Evolutionary conservation across 2,113 vertebrate species (phyloP).

Genomic region (Brachirus orientalis): DNA sequence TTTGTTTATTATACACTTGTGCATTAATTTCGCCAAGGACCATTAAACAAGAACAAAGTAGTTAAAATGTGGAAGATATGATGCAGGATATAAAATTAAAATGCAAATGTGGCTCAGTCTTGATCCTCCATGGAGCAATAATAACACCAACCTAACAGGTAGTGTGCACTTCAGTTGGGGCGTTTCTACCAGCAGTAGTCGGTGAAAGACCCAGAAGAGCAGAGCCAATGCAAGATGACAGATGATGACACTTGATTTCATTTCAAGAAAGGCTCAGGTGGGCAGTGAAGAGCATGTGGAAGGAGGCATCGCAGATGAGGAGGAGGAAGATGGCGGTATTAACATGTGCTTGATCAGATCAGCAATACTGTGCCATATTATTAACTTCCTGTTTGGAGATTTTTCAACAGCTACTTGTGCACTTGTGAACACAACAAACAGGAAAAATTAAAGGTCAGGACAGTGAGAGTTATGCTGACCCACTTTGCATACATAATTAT

Average conservation of each 20-base stretch:
- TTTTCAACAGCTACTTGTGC: slow-evolving; percentile 56
- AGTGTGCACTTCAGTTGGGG: slow-evolving; percentile 48
- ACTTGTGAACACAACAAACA: slow-evolving; percentile 52
- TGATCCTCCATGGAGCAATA: slow-evolving; percentile 63
- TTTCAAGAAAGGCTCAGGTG: slow-evolving; percentile 63
- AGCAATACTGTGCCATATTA: slow-evolving; percentile 14
- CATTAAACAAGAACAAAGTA: slow-evolving; percentile 79
- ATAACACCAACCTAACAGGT: slow-evolving; percentile 64
- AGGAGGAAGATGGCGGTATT: slow-evolving; percentile 11
- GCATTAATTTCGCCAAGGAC: slow-evolving; percentile 76
- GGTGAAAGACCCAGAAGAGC: slow-evolving; percentile 41
- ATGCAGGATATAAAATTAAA: slow-evolving; percentile 71
- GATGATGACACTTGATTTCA: slow-evolving; percentile 71
- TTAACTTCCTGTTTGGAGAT: slow-evolving; percentile 21
- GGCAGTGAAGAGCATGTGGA: slow-evolving; percentile 32
- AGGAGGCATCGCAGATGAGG: slow-evolving; percentile 9
- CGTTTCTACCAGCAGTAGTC: slow-evolving; percentile 29
- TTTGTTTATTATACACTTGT: slow-evolving; percentile 78
- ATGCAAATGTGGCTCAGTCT: slow-evolving; percentile 76
- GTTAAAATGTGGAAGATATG: slow-evolving; percentile 62
- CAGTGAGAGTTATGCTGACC: slow-evolving; percentile 37
- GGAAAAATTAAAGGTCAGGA: slow-evolving; percentile 52
- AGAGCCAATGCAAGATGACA: slow-evolving; percentile 48
- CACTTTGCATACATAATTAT: slow-evolving; percentile 43
- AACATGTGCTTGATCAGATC: slow-evolving; percentile 43